Percentiles rank a stretch among this genome's conserved stretches.
These are phyloP conservation scores for Carabus problematicus DNA, from an alignment of 2,888 invertebrate genomes.

Conservation along the genomic window DNA sequence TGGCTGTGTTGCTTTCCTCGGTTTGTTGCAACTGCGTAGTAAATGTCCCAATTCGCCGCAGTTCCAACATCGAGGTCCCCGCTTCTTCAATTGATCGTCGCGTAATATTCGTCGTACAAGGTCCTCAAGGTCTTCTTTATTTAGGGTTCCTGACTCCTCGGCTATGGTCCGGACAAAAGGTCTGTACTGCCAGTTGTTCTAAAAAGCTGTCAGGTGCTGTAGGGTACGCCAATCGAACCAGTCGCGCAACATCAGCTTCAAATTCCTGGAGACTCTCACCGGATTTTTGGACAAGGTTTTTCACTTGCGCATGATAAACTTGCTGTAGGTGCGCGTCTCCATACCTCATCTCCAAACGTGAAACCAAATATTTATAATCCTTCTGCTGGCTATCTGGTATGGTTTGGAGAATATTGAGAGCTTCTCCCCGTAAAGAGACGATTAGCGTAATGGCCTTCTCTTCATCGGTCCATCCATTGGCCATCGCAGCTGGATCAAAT, in stretches of 20 bases:
- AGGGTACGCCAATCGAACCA: constrained; percentile 4
- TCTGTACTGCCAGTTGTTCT: background rate
- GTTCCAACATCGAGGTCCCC: background rate
- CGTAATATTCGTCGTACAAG: background rate
- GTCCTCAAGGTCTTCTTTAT: too few species aligned
- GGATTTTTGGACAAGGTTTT: constrained; percentile 1
- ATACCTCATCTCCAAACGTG: constrained; percentile 4
- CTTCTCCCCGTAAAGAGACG: background rate
- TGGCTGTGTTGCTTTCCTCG: background rate
- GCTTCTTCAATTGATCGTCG: background rate
- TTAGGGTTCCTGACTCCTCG: background rate
- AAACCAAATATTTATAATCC: background rate
- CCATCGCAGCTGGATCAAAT: background rate
- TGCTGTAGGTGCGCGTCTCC: constrained; percentile 3
- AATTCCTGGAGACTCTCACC: constrained; percentile 1
- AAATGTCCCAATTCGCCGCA: constrained; percentile 1
- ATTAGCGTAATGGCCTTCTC: background rate
- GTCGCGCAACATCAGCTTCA: background rate
- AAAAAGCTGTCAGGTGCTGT: background rate
- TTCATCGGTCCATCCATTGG: constrained; percentile 13
- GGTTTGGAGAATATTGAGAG: constrained; percentile 5
- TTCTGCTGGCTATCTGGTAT: constrained; percentile 9
- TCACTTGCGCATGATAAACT: constrained; percentile 14
- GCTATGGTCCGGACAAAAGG: background rate
- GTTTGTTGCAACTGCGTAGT: background rate